These are phyloP conservation scores for Vultur gryphus DNA, from an alignment of 2,797 vertebrate genomes.

Conservation along the genomic window DNA sequence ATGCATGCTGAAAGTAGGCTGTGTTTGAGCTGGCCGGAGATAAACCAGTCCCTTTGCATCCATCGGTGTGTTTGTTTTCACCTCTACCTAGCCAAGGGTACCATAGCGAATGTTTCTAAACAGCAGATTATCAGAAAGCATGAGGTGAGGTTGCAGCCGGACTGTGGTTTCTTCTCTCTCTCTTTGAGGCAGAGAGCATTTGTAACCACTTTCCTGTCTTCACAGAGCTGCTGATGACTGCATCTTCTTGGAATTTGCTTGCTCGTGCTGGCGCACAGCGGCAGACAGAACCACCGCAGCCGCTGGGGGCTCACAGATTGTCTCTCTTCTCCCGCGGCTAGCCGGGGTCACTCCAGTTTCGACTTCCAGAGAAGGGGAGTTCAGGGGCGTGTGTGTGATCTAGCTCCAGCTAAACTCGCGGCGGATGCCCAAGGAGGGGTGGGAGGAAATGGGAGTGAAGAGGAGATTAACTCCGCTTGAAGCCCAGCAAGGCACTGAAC, in stretches of 20 bases:
- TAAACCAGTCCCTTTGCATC: background rate
- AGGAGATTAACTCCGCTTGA: background rate
- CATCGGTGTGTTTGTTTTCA: background rate
- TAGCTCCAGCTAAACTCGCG: background rate
- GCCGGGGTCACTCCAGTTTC: background rate
- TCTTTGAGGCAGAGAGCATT: constrained; percentile 50
- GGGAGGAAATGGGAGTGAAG: background rate
- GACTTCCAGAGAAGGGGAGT: background rate
- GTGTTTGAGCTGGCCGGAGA: background rate
- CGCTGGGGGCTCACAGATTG: constrained; percentile 41
- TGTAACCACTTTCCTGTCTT: constrained; percentile 75
- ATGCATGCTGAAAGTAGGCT: background rate
- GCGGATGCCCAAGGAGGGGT: background rate
- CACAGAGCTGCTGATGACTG: constrained; percentile 75
- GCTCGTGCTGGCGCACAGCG: constrained; percentile 63
- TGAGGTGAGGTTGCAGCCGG: constrained; percentile 13
- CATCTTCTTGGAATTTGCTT: constrained; percentile 80
- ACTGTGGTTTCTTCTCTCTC: constrained; percentile 33
- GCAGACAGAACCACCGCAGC: constrained; percentile 34
- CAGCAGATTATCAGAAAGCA: constrained; percentile 29
- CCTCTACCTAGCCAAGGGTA: background rate
- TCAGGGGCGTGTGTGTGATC: background rate
- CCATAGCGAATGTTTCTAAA: background rate
- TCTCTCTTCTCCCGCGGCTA: constrained; percentile 49
- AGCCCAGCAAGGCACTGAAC: background rate